A percentile compares a stretch with the other conserved stretches of the same genome.
These are phyloP conservation scores for Ruditapes philippinarum DNA, from an alignment of 1,140 invertebrate species.

Conservation along the genomic window DNA sequence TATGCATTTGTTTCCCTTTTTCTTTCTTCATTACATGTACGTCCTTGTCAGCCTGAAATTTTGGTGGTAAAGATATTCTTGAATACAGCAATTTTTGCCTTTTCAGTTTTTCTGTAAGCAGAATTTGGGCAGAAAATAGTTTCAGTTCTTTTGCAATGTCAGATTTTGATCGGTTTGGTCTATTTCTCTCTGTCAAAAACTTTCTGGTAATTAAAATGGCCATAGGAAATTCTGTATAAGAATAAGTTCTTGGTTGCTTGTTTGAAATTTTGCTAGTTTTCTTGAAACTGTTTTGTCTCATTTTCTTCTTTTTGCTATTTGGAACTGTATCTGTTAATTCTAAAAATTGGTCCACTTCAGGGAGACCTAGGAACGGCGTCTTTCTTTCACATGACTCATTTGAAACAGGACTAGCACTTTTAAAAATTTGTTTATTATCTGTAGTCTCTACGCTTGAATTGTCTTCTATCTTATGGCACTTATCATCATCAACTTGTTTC, in stretches of 20 bases:
- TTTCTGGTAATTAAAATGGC: not conserved
- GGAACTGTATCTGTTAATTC: too few species aligned
- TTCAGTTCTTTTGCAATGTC: not conserved
- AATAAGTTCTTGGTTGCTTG: too few species aligned
- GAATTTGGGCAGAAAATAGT: not conserved
- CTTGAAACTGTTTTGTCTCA: not conserved
- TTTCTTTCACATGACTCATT: not conserved
- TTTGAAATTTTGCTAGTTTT: too few species aligned
- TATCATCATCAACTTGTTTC: too few species aligned
- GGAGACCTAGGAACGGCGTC: not conserved
- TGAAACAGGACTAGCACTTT: too few species aligned
- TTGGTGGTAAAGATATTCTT: too few species aligned
- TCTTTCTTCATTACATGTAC: not conserved
- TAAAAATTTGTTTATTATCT: too few species aligned
- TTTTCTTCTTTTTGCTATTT: not conserved
- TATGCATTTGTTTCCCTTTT: not conserved
- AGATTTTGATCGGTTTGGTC: not conserved
- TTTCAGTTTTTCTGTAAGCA: not conserved
- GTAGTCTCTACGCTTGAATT: too few species aligned
- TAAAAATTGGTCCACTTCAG: not conserved
- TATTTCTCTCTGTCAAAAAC: not conserved
- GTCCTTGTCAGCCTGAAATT: too few species aligned
- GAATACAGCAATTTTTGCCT: not conserved
- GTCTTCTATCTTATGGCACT: too few species aligned
- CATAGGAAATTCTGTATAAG: too few species aligned